Percentiles rank a stretch among this genome's conserved stretches.
phyloP scores from a whole-genome alignment of 2,797 vertebrate genomes.

The Mus caroli region DNA sequence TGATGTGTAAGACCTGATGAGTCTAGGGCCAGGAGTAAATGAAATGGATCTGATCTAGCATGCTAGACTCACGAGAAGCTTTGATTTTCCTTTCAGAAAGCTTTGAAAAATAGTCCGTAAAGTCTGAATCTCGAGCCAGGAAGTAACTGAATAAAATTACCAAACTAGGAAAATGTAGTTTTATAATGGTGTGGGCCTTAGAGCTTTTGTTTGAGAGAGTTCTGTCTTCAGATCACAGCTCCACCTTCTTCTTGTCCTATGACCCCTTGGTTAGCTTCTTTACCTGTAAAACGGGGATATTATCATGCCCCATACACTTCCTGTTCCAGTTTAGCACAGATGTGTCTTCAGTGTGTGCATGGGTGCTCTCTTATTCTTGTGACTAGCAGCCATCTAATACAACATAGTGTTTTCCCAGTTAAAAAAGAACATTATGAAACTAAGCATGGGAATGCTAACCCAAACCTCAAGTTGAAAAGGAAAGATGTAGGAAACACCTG shows the following conservation, averaged over 20 bases:
- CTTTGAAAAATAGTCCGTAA: conserved; percentile 25
- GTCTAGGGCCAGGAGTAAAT: background rate
- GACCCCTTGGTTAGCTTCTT: background rate
- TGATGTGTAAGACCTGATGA: background rate
- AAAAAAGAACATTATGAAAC: background rate
- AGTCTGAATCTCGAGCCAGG: conserved; percentile 1
- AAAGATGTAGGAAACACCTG: conserved; percentile 21
- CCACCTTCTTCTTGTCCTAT: fast-evolving
- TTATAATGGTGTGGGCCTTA: background rate
- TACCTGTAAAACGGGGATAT: background rate
- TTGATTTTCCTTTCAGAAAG: conserved; percentile 6
- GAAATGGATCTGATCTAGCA: background rate
- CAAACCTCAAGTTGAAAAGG: conserved; percentile 27
- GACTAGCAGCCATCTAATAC: background rate
- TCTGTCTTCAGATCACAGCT: background rate
- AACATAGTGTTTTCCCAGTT: background rate
- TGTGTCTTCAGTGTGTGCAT: background rate
- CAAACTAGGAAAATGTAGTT: background rate
- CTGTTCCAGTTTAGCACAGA: background rate
- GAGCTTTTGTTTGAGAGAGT: background rate
- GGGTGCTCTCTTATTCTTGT: background rate
- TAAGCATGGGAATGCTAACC: conserved; percentile 6
- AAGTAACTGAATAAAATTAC: background rate
- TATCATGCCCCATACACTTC: background rate
- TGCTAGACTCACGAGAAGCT: background rate